Evolutionary conservation across 2,113 vertebrate genomes (phyloP).

Genomic region (Diadophis punctatus): DNA sequence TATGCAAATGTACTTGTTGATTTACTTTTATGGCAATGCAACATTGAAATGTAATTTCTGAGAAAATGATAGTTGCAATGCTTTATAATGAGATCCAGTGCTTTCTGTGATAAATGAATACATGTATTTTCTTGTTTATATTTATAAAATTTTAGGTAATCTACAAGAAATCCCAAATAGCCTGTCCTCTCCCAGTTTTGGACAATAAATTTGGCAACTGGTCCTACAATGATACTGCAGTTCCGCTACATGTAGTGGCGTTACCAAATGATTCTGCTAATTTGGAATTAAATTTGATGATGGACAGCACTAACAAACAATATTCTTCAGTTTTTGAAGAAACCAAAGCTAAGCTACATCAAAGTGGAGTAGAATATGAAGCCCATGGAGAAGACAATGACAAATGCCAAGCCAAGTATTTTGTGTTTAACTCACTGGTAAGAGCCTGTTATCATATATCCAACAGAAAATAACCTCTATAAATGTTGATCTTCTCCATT

Average conservation of each 20-base stretch:
- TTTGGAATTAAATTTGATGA: conserved; percentile 70
- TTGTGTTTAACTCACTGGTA: conserved; percentile 95
- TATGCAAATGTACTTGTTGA: not conserved
- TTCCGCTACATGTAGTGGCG: conserved; percentile 58
- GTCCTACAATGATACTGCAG: conserved; percentile 73
- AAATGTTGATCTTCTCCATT: not conserved
- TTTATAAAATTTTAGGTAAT: conserved; percentile 76
- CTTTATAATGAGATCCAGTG: not conserved
- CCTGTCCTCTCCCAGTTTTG: conserved; percentile 85
- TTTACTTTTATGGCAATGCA: not conserved
- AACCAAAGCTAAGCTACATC: conserved; percentile 45
- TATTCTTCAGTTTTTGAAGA: conserved; percentile 61
- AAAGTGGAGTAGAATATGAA: conserved; percentile 70
- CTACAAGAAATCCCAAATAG: conserved; percentile 93
- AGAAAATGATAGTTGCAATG: not conserved
- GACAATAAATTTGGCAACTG: conserved; percentile 69
- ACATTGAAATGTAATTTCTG: not conserved
- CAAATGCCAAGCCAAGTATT: conserved; percentile 89
- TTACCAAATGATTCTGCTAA: conserved; percentile 67
- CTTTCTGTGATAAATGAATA: not conserved
- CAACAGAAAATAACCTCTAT: not conserved
- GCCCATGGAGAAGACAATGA: conserved; percentile 72
- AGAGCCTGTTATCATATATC: not conserved
- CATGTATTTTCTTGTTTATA: not conserved
- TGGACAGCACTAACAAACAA: conserved; percentile 75